These are phyloP conservation scores for Ladona fulva DNA, from an alignment of 1,140 invertebrate species.

Conservation along the genomic window DNA sequence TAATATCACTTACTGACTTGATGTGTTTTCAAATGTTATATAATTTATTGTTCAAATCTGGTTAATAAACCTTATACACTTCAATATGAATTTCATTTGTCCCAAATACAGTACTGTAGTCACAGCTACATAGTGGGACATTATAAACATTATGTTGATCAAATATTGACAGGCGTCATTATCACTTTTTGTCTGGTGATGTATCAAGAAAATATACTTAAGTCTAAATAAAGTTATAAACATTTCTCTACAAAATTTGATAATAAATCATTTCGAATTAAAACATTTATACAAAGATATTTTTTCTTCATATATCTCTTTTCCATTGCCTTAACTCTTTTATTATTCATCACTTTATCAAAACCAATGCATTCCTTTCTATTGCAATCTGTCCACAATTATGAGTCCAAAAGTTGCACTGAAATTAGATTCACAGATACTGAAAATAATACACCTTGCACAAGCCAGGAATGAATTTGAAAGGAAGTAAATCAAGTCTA, in stretches of 20 bases:
- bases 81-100: not conserved
- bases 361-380: not conserved
- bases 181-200: not conserved
- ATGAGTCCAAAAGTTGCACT: not conserved
- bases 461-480: not conserved
- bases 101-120: not conserved
- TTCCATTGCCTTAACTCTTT: not conserved
- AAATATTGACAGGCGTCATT: conserved; percentile 2
- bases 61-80: not conserved
- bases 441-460: not conserved
- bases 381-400: not conserved
- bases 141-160: not conserved
- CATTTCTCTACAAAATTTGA: conserved; percentile 1
- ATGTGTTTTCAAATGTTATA: not conserved
- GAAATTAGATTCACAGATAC: not conserved
- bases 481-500: not conserved
- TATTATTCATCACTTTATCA: not conserved
- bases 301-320: not conserved
- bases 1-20: not conserved
- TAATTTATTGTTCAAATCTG: not conserved
- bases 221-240: conserved; percentile 1
- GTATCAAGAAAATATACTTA: conserved; percentile 10
- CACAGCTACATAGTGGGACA: not conserved
- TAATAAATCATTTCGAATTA: not conserved
- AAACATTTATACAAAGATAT: conserved; percentile 8